phyloP scores from a whole-genome alignment of 2,888 invertebrate species.

The Mesopsocus fuscifrons region DNA sequence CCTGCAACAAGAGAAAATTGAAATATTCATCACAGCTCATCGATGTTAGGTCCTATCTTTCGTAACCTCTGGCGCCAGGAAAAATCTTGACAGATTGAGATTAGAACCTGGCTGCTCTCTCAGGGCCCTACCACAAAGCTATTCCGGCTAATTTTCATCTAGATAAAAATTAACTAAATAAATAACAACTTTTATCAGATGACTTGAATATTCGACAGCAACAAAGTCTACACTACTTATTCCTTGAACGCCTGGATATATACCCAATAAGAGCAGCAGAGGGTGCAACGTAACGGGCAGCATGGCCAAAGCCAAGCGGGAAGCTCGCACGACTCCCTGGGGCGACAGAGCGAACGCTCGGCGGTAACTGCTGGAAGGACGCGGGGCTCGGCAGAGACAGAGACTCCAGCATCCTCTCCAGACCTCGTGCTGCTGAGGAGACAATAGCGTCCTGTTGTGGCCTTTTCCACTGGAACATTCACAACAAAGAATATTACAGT shows the following conservation, averaged over 20 bases:
- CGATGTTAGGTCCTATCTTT: too few relatives aligned
- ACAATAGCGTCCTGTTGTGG: conserved; percentile 33
- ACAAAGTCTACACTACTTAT: neutral
- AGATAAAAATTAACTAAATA: neutral
- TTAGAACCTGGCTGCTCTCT: neutral
- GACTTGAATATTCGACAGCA: neutral
- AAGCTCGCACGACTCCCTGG: conserved; percentile 62
- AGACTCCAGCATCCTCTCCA: neutral
- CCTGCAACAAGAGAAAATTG: conserved; percentile 26
- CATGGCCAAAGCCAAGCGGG: conserved; percentile 82
- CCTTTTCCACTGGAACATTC: conserved; percentile 35
- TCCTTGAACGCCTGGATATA: too few relatives aligned
- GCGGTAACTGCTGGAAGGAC: conserved; percentile 36
- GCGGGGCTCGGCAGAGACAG: neutral
- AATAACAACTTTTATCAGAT: neutral
- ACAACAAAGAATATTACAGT: conserved; percentile 4
- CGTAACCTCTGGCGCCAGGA: too few relatives aligned
- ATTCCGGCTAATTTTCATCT: too few relatives aligned
- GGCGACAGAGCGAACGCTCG: conserved; percentile 39
- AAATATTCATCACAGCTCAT: too few relatives aligned
- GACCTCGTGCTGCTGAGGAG: neutral
- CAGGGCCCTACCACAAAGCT: too few relatives aligned
- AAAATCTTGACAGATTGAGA: neutral
- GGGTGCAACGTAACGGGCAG: conserved; percentile 62
- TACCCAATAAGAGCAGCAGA: conserved; percentile 78